A percentile compares a stretch with the other conserved stretches of the same genome.
Evolutionary conservation across 2,797 vertebrate species (phyloP).

Genomic region (Hafferia zeledoni): DNA sequence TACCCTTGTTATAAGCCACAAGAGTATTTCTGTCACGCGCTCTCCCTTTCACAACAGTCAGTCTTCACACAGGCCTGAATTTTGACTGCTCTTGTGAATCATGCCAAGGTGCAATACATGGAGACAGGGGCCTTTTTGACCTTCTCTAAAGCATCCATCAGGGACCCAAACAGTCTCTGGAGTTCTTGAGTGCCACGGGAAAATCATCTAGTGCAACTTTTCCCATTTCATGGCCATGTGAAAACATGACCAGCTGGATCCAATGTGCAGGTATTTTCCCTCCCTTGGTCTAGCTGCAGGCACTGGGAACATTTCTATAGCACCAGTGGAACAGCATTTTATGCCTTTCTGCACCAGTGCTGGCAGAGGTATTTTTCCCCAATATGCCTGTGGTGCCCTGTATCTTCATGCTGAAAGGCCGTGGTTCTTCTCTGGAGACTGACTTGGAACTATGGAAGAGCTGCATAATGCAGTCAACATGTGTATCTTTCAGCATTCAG

Average conservation of each 20-base stretch:
- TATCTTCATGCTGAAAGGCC: background rate
- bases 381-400: background rate
- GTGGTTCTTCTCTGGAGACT: background rate
- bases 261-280: background rate
- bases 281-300: background rate
- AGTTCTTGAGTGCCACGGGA: background rate
- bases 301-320: background rate
- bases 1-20: conserved; percentile 1
- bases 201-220: background rate
- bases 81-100: background rate
- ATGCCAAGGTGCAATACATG: background rate
- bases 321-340: background rate
- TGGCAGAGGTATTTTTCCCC: background rate
- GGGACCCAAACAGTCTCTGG: background rate
- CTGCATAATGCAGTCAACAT: background rate
- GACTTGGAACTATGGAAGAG: background rate
- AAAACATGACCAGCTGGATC: background rate
- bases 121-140: background rate
- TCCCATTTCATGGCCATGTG: background rate
- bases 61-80: background rate
- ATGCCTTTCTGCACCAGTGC: background rate
- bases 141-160: background rate
- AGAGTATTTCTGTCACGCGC: background rate
- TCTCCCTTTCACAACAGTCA: background rate
- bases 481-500: background rate